Base-by-base conservation (phyloP, 2,888 invertebrate species). In the Meta bourneti region DNA sequence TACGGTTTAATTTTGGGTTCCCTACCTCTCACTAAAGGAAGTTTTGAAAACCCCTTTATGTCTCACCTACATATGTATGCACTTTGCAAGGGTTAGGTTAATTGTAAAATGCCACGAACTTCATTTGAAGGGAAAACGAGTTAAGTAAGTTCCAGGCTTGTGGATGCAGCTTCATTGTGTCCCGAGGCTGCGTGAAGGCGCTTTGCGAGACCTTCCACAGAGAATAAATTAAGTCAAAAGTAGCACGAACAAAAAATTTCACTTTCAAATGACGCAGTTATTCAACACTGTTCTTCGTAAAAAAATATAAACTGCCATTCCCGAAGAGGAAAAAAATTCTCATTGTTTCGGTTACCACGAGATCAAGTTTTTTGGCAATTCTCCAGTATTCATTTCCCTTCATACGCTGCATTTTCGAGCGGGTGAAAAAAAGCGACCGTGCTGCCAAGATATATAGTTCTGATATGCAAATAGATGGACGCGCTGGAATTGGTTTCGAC, bases 211-310 rank as follows among this genome's bases (percentile, higher is more conserved):
- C 13, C 51, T 69, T 61, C 48, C 72, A 70, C 51, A 7, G 71
- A 80, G 54, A 80, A 79, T 79, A 80, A 81, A 72, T 54, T 77
- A 81, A 69, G n/a, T n/a, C 69, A 81, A 88, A 74, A 13, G 19
- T 49, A 69, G 49, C 69, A 79, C 78, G 86, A 70, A 69, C 48
- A 79, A 88, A 81, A 88, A 72, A 88, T 88, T 88, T 80, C 75
- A 75, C 81, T 88, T 88, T 88, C 88, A 88, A 88, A 88, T 88
- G 34, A 61, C n/a, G 88, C 61, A 9, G 34, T 88, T 88, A 81
- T 69, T 81, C 88, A 88, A 81, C 88, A 80, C 88, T 74, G 54
- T 72, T 54, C 54, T 8, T 6, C 13, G 19, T 70, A 20, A 54
- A 20, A 49, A 69, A 86, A 86, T 51, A 71, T 61, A 89, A 90